A percentile compares a stretch with the other conserved stretches of the same genome.
phyloP scores from a whole-genome alignment of 2,797 vertebrate genomes.

The Tauraco hartlaubi region DNA sequence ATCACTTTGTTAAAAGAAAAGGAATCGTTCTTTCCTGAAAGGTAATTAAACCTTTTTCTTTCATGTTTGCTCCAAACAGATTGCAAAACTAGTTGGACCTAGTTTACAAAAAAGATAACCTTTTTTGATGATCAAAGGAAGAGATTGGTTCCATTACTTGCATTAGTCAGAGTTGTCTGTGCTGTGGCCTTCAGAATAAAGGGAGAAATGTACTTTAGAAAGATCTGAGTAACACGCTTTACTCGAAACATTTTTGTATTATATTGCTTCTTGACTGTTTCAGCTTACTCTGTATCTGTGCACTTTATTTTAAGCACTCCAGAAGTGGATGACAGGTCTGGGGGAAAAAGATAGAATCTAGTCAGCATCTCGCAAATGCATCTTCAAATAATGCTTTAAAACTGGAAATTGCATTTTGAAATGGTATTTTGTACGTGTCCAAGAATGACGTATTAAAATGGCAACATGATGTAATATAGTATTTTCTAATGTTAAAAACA shows the following conservation, averaged over 20 bases:
- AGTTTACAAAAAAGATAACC: constrained; percentile 78
- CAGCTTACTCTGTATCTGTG: constrained; percentile 88
- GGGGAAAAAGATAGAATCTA: constrained; percentile 82
- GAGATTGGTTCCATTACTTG: constrained; percentile 95
- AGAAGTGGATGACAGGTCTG: constrained; percentile 93
- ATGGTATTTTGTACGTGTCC: constrained; percentile 79
- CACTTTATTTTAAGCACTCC: constrained; percentile 94
- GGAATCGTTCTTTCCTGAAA: background rate
- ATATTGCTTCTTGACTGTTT: constrained; percentile 91
- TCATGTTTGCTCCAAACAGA: constrained; percentile 82
- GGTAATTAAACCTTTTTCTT: constrained; percentile 80
- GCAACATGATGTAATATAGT: background rate
- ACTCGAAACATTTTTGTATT: constrained; percentile 93
- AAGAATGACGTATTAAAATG: constrained; percentile 31
- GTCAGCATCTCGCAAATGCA: constrained; percentile 85
- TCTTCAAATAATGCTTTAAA: constrained; percentile 86
- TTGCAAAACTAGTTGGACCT: constrained; percentile 74
- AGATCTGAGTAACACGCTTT: constrained; percentile 95
- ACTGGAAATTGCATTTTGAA: constrained; percentile 87
- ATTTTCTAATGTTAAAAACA: background rate
- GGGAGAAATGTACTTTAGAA: constrained; percentile 89
- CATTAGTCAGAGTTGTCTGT: constrained; percentile 92
- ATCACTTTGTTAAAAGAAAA: background rate
- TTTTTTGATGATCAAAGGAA: constrained; percentile 93
- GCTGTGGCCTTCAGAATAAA: constrained; percentile 92